Evolutionary conservation across 1,140 invertebrate species (phyloP).

Genomic region (Mizuhopecten yessoensis): DNA sequence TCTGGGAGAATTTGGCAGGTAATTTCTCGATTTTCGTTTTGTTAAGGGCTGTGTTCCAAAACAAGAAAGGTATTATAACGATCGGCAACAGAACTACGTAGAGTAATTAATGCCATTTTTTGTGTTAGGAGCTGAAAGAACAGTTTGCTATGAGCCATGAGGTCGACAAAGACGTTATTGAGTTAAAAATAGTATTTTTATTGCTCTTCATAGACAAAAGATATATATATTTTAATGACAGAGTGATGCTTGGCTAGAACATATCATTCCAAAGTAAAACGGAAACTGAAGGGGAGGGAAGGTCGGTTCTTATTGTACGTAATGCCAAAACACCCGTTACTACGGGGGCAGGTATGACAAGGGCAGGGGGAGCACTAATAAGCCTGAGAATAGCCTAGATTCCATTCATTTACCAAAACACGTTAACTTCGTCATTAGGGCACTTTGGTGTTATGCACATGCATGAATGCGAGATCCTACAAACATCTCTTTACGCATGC

Average conservation of each 20-base stretch:
- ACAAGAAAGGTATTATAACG: background rate
- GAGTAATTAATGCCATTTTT: background rate
- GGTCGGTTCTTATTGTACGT: background rate
- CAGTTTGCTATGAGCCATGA: background rate
- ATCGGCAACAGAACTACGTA: background rate
- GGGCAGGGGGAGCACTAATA: background rate
- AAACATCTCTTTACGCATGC: no score
- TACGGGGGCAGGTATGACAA: background rate
- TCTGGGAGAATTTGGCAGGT: background rate
- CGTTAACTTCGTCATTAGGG: no score
- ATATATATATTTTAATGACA: background rate
- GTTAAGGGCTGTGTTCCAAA: conserved; percentile 18
- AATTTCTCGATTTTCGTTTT: background rate
- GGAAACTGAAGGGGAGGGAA: background rate
- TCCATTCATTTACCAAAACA: no score
- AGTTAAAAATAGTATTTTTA: conserved; percentile 9
- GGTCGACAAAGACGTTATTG: conserved; percentile 18
- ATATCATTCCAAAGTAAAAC: background rate
- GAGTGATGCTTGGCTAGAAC: background rate
- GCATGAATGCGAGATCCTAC: no score
- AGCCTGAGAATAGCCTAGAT: no score
- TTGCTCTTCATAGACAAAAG: background rate
- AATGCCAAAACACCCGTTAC: background rate
- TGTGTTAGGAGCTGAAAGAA: background rate
- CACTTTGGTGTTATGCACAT: no score